Base-by-base conservation (phyloP, 2,888 invertebrate genomes). In the Frankliniella intonsa region DNA sequence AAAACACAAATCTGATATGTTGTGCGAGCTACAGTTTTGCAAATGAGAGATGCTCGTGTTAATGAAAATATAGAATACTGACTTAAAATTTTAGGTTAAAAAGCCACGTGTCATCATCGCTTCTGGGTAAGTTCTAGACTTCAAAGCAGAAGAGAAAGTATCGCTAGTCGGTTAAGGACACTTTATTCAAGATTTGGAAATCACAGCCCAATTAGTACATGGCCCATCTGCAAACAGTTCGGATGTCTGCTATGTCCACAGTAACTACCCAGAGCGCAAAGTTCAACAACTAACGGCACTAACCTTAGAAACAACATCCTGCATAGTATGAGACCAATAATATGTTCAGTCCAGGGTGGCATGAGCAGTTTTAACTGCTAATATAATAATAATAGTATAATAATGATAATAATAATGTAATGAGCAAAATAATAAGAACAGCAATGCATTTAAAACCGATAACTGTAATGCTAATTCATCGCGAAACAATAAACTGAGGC, bases 41-140 rank as follows among this genome's bases (percentile, higher is more conserved):
- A 14, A 55, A 10, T 19, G 22, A 22, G 22, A 69, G 22, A 69
- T 69, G 69, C 69, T 69, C 69, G 22, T 69, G 69, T 69, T 69
- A 69, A 69, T 69, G 69, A 69, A 69, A 69, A 22, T 69, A 69
- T 69, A 69, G 69, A 69, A 69, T 69, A 69, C 69, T 69, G 69
- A 69, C 69, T 69, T n/a, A 69, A n/a, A 11, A n/a, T 69, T 69
- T 69, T 69, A 69, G 22, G 69, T 69, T 69, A n/a, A 69, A 69
- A 69, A 22, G 69, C 69, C 22, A 38, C 38, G 38, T 38, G 38
- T 38, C 38, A 55, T 22, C 69, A n/a, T n/a, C 22, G 69, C 69
- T 22, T 69, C 69, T 69, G 69, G 22, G 69, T 22, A 55, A 38
- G 38, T 38, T 38, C 38, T 38, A 38, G 38, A 38, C 38, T 38